Percentiles rank a stretch among this genome's conserved stretches.
phyloP scores from a whole-genome alignment of 2,113 vertebrate genomes.

The Sclerurus mexicanus region DNA sequence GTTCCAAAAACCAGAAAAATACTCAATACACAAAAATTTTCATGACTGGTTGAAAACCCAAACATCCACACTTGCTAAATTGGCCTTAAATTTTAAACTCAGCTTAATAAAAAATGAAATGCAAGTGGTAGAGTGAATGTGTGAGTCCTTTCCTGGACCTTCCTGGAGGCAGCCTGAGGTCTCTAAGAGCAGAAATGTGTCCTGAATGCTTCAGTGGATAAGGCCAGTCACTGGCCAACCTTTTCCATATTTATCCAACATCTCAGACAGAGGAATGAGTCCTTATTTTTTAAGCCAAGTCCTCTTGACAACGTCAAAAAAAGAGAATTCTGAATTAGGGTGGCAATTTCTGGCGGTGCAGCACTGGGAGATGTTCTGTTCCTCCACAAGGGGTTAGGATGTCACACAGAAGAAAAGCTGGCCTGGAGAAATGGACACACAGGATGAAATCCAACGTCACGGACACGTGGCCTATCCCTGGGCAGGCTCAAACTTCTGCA shows the following conservation, averaged over 20 bases:
- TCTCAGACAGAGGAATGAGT: not conserved
- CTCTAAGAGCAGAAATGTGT: not conserved
- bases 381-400: not conserved
- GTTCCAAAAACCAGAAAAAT: not conserved
- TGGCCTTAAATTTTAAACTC: not conserved
- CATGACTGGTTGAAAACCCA: too few relatives aligned
- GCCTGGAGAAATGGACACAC: not conserved
- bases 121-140: fast-evolving
- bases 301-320: not conserved
- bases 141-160: not conserved
- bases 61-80: not conserved
- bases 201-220: not conserved
- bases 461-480: fast-evolving
- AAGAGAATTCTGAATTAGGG: not conserved
- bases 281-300: not conserved
- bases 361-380: not conserved
- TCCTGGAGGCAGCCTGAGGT: not conserved
- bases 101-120: not conserved
- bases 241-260: fast-evolving
- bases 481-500: not conserved
- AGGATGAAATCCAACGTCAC: not conserved
- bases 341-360: not conserved
- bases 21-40: not conserved
- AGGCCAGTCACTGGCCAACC: not conserved
- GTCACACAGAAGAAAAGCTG: not conserved